These are phyloP conservation scores for Harpagifer antarcticus DNA, from an alignment of 2,797 vertebrate genomes.

Conservation along the genomic window DNA sequence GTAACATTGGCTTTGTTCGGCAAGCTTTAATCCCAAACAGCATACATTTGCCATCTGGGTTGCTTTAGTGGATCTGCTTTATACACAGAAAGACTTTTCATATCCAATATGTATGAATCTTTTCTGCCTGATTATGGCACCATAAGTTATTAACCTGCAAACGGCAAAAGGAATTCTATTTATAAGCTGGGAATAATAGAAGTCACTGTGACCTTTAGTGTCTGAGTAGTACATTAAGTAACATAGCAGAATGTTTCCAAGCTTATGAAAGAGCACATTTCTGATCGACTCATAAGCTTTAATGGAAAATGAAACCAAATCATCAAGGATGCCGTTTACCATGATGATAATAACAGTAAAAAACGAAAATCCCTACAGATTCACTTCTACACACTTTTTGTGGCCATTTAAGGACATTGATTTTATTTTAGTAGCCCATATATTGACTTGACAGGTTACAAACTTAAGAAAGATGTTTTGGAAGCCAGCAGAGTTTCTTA, in stretches of 20 bases:
- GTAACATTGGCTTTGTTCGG: conserved; percentile 22
- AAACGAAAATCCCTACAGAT: not conserved
- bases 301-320: conserved; percentile 3
- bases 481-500: not conserved
- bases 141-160: conserved; percentile 34
- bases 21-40: conserved; percentile 41
- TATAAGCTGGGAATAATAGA: conserved; percentile 29
- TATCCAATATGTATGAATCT: conserved; percentile 33
- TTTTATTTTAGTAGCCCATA: not conserved
- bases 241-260: conserved; percentile 36
- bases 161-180: conserved; percentile 25
- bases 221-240: conserved; percentile 24
- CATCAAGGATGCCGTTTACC: not conserved
- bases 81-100: conserved; percentile 8
- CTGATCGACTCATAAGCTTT: conserved; percentile 21
- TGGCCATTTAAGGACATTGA: not conserved
- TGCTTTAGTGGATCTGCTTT: conserved; percentile 22
- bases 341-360: not conserved
- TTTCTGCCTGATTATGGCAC: conserved; percentile 26
- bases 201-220: conserved; percentile 22
- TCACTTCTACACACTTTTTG: not conserved
- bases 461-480: not conserved
- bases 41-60: conserved; percentile 4
- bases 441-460: not conserved
- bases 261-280: conserved; percentile 32